Percentiles rank a stretch among this genome's conserved stretches.
Evolutionary conservation across 2,113 vertebrate genomes (phyloP).

Genomic region (Anas platyrhynchos): DNA sequence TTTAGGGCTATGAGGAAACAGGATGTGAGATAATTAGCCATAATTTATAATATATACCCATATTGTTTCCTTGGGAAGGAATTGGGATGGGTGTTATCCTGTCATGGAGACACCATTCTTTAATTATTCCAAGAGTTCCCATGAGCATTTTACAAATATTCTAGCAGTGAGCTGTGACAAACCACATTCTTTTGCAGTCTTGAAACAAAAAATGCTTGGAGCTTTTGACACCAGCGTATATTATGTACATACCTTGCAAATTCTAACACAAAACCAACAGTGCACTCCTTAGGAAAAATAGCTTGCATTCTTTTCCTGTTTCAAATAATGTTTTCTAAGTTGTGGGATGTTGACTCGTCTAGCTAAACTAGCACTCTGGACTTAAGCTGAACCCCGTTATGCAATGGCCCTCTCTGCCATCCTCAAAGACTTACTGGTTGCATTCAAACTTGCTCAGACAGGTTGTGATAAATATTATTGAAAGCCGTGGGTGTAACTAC

Average conservation of each 20-base stretch:
- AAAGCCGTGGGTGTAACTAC: background rate
- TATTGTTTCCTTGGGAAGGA: conserved; percentile 3
- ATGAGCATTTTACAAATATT: background rate
- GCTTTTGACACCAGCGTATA: background rate
- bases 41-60: conserved; percentile 26
- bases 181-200: background rate
- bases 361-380: background rate
- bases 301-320: background rate
- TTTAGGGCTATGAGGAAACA: conserved; percentile 21
- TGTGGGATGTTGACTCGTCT: background rate
- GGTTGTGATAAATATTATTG: background rate
- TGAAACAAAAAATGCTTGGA: background rate
- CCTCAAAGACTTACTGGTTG: background rate
- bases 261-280: background rate
- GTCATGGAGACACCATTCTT: background rate
- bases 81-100: background rate
- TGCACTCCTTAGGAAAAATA: background rate
- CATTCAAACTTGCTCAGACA: background rate
- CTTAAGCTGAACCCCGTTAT: background rate
- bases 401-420: background rate
- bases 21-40: conserved; percentile 49
- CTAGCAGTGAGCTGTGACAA: background rate
- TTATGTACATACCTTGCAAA: background rate
- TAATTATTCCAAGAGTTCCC: background rate
- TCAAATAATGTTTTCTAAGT: background rate